Evolutionary conservation across 2,797 vertebrate genomes (phyloP), one percentile per base, ranked within the genome.

Genomic region (Falco peregrinus): DNA sequence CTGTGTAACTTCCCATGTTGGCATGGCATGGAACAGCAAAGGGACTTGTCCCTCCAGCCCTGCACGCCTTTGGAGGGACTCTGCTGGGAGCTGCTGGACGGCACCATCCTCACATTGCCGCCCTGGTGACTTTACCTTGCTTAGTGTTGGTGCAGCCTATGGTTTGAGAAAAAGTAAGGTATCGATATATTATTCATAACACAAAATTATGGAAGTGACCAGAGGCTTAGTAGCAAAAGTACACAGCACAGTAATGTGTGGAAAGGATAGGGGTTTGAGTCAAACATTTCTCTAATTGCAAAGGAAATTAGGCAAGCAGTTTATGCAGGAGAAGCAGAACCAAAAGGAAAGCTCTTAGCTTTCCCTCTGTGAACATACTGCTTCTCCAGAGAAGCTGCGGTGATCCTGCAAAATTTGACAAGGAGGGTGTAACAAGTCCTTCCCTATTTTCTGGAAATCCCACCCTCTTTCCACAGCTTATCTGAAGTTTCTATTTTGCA

Each of bases 221-320:
- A 48, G 39, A 87, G 24, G 24, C 53, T 75, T 11, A 10, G 78
- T 17, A n/a, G 54, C 76, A 87, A 76, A 94, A 57, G 68, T 48
- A 56, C 25, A 11, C 68, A 45, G 70, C 69, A 29, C 73, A 33
- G 85, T 86, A 60, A 87, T 70, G 91, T 97, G 95, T 96, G 97
- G 95, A 97, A 97, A 97, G 77, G 61, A 94, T 37, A 69, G 59
- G 93, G 51, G 56, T 97, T 97, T 96, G 95, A 89, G 95, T 90
- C 11, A 12, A 96, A 90, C 94, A 76, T 98, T 98, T 94, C 97
- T 97, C 97, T 97, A 97, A 97, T 97, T 97, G 94, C 94, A 97
- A 97, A 98, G 98, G 97, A 98, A 98, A 98, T 98, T 97, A 97
- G 97, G 96, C 97, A 98, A 98, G 98, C 97, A 96, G 83, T 97